Conservation (phyloP, 2,797 vertebrate species). For the Sebastes goodei region DNA sequence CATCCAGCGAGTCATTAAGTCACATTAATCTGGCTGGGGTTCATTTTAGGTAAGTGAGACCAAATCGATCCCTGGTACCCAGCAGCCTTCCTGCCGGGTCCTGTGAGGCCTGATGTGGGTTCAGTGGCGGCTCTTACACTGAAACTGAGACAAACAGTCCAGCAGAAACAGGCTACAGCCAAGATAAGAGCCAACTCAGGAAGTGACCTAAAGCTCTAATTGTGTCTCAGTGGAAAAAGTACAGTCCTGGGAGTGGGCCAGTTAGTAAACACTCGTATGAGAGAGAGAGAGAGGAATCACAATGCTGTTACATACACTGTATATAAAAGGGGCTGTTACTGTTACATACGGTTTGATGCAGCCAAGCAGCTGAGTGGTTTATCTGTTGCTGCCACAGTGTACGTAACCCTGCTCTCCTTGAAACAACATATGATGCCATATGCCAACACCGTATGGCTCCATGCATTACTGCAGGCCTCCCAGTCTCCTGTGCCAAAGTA, state of each 20-base stretch:
- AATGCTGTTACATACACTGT: neutral
- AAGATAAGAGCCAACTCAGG: slow-evolving; percentile 70
- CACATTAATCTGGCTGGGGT: slow-evolving; percentile 52
- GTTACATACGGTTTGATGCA: neutral
- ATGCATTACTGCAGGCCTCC: slow-evolving; percentile 34
- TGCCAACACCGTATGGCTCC: slow-evolving; percentile 52
- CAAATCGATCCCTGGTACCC: slow-evolving; percentile 61
- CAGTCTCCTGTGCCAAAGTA: slow-evolving; percentile 6
- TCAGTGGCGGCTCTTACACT: slow-evolving; percentile 27
- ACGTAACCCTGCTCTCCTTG: slow-evolving; percentile 21
- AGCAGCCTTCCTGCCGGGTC: slow-evolving; percentile 41
- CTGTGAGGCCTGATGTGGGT: slow-evolving; percentile 45
- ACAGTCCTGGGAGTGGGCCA: slow-evolving; percentile 43
- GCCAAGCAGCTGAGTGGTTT: slow-evolving; percentile 18
- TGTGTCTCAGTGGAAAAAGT: slow-evolving; percentile 58
- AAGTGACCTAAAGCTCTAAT: slow-evolving; percentile 75
- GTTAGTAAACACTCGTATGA: slow-evolving; percentile 40
- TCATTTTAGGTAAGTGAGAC: slow-evolving; percentile 61
- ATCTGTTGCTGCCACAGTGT: slow-evolving; percentile 34
- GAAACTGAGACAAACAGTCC: slow-evolving; percentile 56
- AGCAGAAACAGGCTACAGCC: slow-evolving; percentile 49
- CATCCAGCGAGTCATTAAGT: slow-evolving; percentile 24
- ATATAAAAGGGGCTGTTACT: neutral
- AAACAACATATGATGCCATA: slow-evolving; percentile 60
- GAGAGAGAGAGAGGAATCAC: slow-evolving; percentile 24